These are phyloP conservation scores for Ibidorhyncha struthersii DNA, from an alignment of 2,113 vertebrate genomes.

Conservation along the genomic window DNA sequence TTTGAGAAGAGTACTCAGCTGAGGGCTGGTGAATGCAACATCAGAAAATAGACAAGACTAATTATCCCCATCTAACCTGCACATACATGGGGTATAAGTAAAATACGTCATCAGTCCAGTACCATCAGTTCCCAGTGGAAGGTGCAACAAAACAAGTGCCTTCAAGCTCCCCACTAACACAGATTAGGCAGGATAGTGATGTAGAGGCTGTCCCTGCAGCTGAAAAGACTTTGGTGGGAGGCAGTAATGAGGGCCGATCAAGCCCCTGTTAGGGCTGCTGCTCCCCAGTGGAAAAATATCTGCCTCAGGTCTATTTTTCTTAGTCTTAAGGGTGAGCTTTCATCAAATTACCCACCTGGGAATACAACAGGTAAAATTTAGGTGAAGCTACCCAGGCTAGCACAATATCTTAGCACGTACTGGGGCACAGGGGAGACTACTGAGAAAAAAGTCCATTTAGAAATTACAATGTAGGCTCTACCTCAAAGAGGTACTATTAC, in stretches of 20 bases:
- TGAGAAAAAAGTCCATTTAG: not conserved
- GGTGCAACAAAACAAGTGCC: not conserved
- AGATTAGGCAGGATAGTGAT: not conserved
- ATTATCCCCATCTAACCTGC: not conserved
- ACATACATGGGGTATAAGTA: not conserved
- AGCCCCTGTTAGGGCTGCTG: not conserved
- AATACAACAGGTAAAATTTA: not conserved
- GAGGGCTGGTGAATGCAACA: not conserved
- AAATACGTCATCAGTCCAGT: not conserved
- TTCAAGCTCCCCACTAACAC: not conserved
- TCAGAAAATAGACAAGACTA: not conserved
- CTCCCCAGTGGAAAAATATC: not conserved
- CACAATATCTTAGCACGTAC: not conserved
- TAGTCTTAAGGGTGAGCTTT: not conserved
- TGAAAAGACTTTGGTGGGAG: not conserved
- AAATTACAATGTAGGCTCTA: not conserved
- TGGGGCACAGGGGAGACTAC: not conserved
- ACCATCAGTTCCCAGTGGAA: not conserved
- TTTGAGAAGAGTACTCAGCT: not conserved
- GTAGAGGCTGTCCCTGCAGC: not conserved
- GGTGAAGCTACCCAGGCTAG: not conserved
- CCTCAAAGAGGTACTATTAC: not conserved
- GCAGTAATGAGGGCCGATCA: not conserved
- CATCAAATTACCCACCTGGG: not conserved
- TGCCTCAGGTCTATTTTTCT: not conserved